Evolutionary conservation across 1,140 invertebrate genomes (phyloP).

Genomic region (Apocrypta bakeri): DNA sequence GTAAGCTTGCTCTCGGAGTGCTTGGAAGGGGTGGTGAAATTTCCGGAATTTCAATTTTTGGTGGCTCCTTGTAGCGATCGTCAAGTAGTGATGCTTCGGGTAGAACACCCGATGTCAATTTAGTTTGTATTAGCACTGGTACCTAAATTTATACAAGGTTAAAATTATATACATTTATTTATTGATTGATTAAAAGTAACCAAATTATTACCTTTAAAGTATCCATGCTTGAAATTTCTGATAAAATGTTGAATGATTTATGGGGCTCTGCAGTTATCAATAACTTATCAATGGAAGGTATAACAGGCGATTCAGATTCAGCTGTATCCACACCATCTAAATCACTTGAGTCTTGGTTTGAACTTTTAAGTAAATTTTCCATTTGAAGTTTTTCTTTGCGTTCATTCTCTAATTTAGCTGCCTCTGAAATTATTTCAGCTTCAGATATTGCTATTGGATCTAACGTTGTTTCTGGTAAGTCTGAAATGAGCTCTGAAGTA

Average conservation of each 20-base stretch:
- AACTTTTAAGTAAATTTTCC: slow-evolving; percentile 50
- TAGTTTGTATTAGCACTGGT: neutral
- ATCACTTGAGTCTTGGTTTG: slow-evolving; percentile 10
- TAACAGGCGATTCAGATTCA: neutral
- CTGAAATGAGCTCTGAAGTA: slow-evolving; percentile 55
- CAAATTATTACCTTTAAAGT: slow-evolving; percentile 28
- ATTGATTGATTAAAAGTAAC: neutral
- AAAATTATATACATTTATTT: neutral
- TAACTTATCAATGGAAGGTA: neutral
- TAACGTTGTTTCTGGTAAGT: slow-evolving; percentile 55
- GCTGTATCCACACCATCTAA: neutral
- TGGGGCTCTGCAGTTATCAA: neutral
- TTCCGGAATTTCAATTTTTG: slow-evolving; percentile 70
- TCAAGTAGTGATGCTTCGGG: slow-evolving; percentile 66
- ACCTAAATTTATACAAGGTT: neutral
- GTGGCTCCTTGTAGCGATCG: slow-evolving; percentile 67
- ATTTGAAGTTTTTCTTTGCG: slow-evolving; percentile 58
- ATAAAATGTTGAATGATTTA: neutral
- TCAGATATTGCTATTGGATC: slow-evolving; percentile 71
- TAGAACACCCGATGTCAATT: slow-evolving; percentile 51
- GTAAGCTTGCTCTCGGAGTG: slow-evolving; percentile 59
- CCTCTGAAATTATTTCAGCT: slow-evolving; percentile 71
- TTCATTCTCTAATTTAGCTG: slow-evolving; percentile 70
- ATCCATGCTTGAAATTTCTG: neutral
- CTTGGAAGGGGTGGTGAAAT: slow-evolving; percentile 50